Evolutionary conservation across 2,888 invertebrate species (phyloP).

Genomic region (Endomychus coccineus): DNA sequence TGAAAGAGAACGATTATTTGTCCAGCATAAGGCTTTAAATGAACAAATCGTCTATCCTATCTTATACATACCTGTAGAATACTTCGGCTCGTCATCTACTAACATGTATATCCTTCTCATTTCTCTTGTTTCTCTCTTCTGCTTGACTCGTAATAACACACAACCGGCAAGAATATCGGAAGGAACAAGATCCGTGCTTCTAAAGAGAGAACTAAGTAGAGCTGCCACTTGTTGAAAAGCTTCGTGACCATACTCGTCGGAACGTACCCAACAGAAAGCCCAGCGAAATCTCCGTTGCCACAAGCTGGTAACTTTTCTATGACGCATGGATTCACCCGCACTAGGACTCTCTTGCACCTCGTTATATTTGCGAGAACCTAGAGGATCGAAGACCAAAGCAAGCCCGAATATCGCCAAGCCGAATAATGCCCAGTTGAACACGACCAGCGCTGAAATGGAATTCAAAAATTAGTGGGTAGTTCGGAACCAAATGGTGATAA

Average conservation of each 20-base stretch:
- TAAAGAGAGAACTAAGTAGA: slow-evolving; percentile 68
- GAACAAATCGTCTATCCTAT: slow-evolving; percentile 1
- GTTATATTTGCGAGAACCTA: slow-evolving; percentile 59
- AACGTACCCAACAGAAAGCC: slow-evolving; percentile 64
- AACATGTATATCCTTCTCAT: slow-evolving; percentile 57
- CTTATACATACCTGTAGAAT: slow-evolving; percentile 50
- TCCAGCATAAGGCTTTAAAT: too few species aligned
- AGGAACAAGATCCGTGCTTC: slow-evolving; percentile 80
- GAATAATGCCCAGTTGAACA: slow-evolving; percentile 76
- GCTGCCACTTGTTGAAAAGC: slow-evolving; percentile 75
- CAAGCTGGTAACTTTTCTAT: slow-evolving; percentile 61
- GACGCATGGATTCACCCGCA: slow-evolving; percentile 55
- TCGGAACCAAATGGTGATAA: too few species aligned
- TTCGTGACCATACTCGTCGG: slow-evolving; percentile 69
- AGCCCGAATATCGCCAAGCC: slow-evolving; percentile 67
- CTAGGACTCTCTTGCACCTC: slow-evolving; percentile 55
- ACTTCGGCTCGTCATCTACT: slow-evolving; percentile 59
- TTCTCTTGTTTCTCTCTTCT: slow-evolving; percentile 66
- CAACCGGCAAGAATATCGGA: slow-evolving; percentile 85
- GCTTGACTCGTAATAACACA: slow-evolving; percentile 70
- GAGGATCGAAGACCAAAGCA: slow-evolving; percentile 73
- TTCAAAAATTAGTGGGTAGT: too few species aligned
- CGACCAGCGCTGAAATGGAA: slow-evolving; percentile 55
- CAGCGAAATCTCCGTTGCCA: slow-evolving; percentile 69
- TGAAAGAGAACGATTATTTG: too few species aligned